Evolutionary conservation across 2,113 vertebrate species (phyloP), one percentile per base, ranked within the genome.

Genomic region (Menura novaehollandiae): DNA sequence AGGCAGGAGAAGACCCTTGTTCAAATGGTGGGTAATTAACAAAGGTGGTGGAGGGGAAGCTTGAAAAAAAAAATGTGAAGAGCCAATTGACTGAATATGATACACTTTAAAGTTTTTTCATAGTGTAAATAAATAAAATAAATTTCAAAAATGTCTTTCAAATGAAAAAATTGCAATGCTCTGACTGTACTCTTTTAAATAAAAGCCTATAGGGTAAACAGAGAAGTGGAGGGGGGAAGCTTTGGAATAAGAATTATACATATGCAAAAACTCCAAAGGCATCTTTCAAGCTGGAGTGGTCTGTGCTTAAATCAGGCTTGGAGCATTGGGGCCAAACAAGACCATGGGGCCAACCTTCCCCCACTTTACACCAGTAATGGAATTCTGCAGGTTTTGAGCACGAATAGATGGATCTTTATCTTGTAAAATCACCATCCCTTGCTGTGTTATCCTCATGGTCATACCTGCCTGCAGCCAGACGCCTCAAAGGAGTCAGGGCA

Each of bases 1-100:
- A 95, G 96, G 88, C 60, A 72, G 83, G 90, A 95, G 91, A 93
- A 93, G 93, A 94, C 92, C 91, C 53, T 85, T 89, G 88, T 94
- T 96, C 95, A 91, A 86, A 93, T 92, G 83, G 46, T 0, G 49
- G 46, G 73, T 86, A 95, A 95, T 95, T 97, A 94, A 94, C 87
- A 88, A 81, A 95, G 86, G 91, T 95, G 76, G 19, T 78, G 52
- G 81, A 94, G 88, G 80, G 91, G 83, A 93, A 80, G 47, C 72
- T 91, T 72, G 67, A 26, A 78, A 86, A 84, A 75, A 37, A 82
- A 86, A 63, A 69, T 0, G 6, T 39, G 47, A 92, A 37, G 72
- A 88, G 41, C 64, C 82, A 86, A 28, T 62, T 88, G 87, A 67
- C 55, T 55, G 39, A 85, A 84, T 91, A 75, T 67, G 82, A 87